These are phyloP conservation scores for Melospiza melodia DNA, from an alignment of 2,113 vertebrate genomes.

Conservation along the genomic window DNA sequence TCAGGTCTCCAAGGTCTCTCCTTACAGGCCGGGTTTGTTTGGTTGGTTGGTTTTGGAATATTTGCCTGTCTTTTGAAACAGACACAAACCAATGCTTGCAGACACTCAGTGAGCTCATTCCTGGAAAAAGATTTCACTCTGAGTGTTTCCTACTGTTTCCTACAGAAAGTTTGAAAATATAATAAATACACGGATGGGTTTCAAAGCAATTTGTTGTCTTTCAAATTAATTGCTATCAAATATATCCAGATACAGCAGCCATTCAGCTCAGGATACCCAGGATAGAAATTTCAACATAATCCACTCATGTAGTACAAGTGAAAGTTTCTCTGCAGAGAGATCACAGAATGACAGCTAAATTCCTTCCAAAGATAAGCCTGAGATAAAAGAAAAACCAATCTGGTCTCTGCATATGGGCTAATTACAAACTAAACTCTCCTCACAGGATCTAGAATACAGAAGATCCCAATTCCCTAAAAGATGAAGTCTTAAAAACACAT, in stretches of 20 bases:
- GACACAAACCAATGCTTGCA: not conserved
- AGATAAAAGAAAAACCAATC: not conserved
- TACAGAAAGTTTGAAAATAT: not conserved
- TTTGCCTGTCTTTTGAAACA: not conserved
- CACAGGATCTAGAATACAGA: not conserved
- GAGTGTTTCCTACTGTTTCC: not conserved
- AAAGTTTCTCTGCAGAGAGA: not conserved
- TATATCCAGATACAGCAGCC: not conserved
- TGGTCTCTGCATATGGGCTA: not conserved
- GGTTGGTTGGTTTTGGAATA: not conserved
- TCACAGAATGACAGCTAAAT: fast-evolving
- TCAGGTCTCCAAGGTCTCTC: not conserved
- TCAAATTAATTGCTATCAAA: not conserved
- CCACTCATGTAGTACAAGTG: not conserved
- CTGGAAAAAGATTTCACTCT: not conserved
- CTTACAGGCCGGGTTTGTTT: not conserved
- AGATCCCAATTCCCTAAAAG: not conserved
- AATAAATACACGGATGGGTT: fast-evolving
- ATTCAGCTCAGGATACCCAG: not conserved
- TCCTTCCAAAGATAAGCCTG: not conserved
- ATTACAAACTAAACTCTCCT: not conserved
- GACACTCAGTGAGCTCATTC: not conserved
- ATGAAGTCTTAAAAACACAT: not conserved
- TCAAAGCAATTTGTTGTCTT: not conserved
- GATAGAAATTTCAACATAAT: not conserved